Base-by-base conservation (phyloP, 2,797 vertebrate genomes). In the Emydoidea blandingii region DNA sequence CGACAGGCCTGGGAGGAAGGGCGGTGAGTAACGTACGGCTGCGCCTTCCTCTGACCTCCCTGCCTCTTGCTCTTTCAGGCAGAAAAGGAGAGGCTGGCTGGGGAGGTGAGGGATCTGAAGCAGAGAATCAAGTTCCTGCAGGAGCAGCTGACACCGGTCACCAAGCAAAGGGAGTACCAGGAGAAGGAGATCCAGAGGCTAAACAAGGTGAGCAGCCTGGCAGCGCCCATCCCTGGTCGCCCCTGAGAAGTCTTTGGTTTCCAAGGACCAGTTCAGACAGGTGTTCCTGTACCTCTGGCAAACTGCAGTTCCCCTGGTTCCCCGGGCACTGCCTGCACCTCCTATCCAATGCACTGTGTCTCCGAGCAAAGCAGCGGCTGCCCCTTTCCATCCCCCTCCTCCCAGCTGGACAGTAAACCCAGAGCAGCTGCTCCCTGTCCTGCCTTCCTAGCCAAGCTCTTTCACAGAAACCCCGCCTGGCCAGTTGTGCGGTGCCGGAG, bases 141-240 rank as follows among this genome's bases (percentile, higher is more conserved):
- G 98, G 99, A 99, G 89, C 99, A 99, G 97, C 98, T 99, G 97
- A 97, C 98, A 53, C 99, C 99, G 0, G 98, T 99, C 92, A 99
- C 99, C 95, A 99, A 99, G 94, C 99, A 99, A 97, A 98, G 99
- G 25, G 99, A 99, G 57, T 99, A 99, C 98, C 99, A 99, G 98
- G 99, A 99, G 95, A 99, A 99, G 96, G 99, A 99, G 98, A 99
- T 99, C 97, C 99, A 99, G 91, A 98, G 99, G 65, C 98, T 99
- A 88, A 99, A 99, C 97, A 99, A 99, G 98, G 99, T 99, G 76
- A 57, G 97, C 0, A 0, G 8, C 34, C 10, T 44, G 52, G 59
- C 52, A 88, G 15, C 72, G 0, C 5, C 16, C 3, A 12, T 90
- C 19, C 6, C 19, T 57, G 57, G 29, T 31, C 3, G 31, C 3